Conservation (phyloP, 2,888 invertebrate genomes). For the Lottia gigantea region DNA sequence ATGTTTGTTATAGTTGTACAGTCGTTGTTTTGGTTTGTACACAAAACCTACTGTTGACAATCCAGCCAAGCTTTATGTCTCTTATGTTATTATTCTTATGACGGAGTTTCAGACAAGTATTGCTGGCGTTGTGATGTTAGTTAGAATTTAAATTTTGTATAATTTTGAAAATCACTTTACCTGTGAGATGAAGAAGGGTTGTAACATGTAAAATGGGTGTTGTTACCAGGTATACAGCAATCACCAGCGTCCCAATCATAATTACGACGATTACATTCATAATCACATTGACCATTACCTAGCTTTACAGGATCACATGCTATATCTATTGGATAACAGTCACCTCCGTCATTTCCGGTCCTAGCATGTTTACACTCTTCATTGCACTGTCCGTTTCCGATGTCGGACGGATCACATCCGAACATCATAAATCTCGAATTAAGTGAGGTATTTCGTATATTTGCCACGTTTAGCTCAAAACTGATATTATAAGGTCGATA, state of each 20-base stretch:
- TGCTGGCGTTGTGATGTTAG: no score
- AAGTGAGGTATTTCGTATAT: constrained; percentile 46
- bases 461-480: constrained; percentile 38
- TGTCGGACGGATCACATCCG: constrained; percentile 51
- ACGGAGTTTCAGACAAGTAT: no score
- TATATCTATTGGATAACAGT: constrained; percentile 52
- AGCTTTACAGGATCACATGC: constrained; percentile 39
- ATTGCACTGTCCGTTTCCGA: constrained; percentile 59
- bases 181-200: constrained; percentile 54
- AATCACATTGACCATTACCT: constrained; percentile 57
- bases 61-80: no score
- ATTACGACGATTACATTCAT: constrained; percentile 55
- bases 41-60: no score
- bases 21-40: no score
- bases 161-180: constrained; percentile 31
- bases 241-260: constrained; percentile 61
- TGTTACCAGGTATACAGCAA: constrained; percentile 49
- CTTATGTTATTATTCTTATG: no score
- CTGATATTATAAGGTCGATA: constrained; percentile 60
- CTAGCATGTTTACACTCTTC: constrained; percentile 50
- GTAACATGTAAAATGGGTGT: constrained; percentile 45
- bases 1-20: no score
- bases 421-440: constrained; percentile 48
- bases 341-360: constrained; percentile 64
- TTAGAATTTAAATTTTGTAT: no score